A percentile compares a stretch with the other conserved stretches of the same genome.
These are phyloP conservation scores for Nomada fucata DNA, from an alignment of 2,888 invertebrate species.

Conservation along the genomic window DNA sequence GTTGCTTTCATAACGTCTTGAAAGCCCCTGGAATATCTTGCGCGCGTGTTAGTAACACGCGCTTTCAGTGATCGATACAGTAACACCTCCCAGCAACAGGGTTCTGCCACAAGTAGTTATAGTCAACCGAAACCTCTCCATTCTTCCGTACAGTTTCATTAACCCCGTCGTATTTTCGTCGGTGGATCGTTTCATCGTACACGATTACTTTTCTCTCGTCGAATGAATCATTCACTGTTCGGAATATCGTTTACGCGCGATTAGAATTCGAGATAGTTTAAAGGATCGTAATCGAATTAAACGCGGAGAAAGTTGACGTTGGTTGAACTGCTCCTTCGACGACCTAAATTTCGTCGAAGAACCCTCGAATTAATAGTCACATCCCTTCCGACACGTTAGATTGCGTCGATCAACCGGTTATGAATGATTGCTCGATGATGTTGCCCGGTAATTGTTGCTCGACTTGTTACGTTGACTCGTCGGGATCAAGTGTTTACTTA, in stretches of 20 bases:
- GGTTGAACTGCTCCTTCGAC: not conserved
- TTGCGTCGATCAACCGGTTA: slow-evolving; percentile 29
- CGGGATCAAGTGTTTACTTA: not conserved
- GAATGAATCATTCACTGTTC: too few species aligned
- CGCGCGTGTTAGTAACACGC: slow-evolving; percentile 69
- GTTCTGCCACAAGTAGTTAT: slow-evolving; percentile 73
- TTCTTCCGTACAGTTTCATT: slow-evolving; percentile 56
- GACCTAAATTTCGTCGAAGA: slow-evolving; percentile 36
- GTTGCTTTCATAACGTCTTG: slow-evolving; percentile 45
- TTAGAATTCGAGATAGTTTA: not conserved
- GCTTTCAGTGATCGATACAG: slow-evolving; percentile 79
- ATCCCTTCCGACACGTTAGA: slow-evolving; percentile 10
- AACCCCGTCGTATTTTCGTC: slow-evolving; percentile 26
- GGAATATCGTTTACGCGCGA: not conserved
- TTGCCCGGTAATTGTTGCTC: slow-evolving; percentile 10
- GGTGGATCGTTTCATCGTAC: too few species aligned
- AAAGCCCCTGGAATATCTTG: slow-evolving; percentile 49
- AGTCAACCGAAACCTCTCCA: slow-evolving; percentile 62
- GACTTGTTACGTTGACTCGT: slow-evolving; percentile 15
- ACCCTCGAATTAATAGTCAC: slow-evolving; percentile 18
- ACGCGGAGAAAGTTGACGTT: slow-evolving; percentile 1
- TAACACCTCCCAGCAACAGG: slow-evolving; percentile 82
- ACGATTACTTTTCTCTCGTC: too few species aligned
- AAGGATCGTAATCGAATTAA: slow-evolving; percentile 11
- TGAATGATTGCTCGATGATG: slow-evolving; percentile 27